These are phyloP conservation scores for Dipodomys spectabilis DNA, from an alignment of 2,113 vertebrate genomes.

Conservation along the genomic window DNA sequence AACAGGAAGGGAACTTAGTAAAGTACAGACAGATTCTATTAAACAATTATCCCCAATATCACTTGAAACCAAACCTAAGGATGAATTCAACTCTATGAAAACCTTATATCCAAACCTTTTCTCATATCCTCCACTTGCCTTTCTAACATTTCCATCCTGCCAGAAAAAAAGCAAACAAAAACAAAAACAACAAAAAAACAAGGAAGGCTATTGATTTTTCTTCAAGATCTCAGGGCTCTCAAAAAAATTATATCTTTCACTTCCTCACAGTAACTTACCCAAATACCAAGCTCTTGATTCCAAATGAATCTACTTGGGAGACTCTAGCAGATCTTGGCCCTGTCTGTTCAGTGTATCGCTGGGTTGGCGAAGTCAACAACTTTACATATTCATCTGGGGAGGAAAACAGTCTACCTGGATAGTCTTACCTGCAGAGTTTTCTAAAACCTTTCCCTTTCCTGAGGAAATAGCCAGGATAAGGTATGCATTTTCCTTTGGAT, in stretches of 20 bases:
- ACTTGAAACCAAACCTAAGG: not conserved
- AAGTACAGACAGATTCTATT: not conserved
- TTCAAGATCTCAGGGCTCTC: conserved; percentile 1
- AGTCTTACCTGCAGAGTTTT: not conserved
- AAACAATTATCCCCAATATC: not conserved
- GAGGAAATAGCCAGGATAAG: not conserved
- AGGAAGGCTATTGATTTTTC: conserved; percentile 10
- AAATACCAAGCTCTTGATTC: not conserved
- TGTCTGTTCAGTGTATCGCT: not conserved
- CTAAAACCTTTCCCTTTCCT: not conserved
- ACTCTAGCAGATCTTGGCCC: not conserved
- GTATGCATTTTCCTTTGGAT: not conserved
- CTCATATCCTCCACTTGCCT: not conserved
- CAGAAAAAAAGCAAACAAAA: not conserved
- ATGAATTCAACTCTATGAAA: not conserved
- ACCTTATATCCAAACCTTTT: not conserved
- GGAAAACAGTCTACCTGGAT: not conserved
- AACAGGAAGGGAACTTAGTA: not conserved
- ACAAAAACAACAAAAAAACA: not conserved
- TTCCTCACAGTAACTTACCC: not conserved
- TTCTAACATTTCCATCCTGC: not conserved
- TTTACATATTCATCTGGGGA: not conserved
- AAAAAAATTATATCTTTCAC: not conserved
- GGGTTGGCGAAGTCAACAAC: not conserved
- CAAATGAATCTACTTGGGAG: not conserved